phyloP scores from a whole-genome alignment of 2,797 vertebrate genomes.

The Micrastur ruficollis region DNA sequence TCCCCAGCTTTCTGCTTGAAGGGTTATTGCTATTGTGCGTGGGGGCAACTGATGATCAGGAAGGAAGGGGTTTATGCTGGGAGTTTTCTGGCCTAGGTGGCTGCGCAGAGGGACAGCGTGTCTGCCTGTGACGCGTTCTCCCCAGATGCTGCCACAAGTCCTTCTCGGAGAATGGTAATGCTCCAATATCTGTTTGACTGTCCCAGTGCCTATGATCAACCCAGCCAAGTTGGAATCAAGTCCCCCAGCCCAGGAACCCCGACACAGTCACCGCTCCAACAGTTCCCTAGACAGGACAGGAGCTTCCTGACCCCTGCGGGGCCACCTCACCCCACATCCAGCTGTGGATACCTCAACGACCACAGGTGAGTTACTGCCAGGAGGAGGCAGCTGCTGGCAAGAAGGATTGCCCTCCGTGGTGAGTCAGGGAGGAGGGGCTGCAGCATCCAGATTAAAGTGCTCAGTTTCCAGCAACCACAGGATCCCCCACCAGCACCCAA shows the following conservation, averaged over 20 bases:
- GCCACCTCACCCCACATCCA: constrained; percentile 70
- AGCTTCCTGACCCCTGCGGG: constrained; percentile 84
- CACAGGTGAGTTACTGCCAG: constrained; percentile 71
- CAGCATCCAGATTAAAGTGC: background rate
- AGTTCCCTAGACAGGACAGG: constrained; percentile 83
- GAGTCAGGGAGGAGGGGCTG: background rate
- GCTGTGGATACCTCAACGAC: constrained; percentile 76
- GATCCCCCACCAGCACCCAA: background rate
- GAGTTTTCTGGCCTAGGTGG: background rate
- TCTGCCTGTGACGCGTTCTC: background rate
- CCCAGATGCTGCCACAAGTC: background rate
- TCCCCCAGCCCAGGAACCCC: constrained; percentile 79
- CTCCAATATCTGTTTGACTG: background rate
- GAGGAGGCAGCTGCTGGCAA: background rate
- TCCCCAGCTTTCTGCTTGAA: background rate
- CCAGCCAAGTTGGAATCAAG: constrained; percentile 81
- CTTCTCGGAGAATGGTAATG: background rate
- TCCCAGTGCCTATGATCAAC: constrained; percentile 90
- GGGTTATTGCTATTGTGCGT: rapidly evolving
- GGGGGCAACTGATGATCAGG: background rate
- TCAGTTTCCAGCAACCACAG: background rate
- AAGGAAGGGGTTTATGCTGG: background rate
- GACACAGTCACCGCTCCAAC: constrained; percentile 84
- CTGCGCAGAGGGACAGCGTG: background rate
- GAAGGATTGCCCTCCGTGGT: background rate